A percentile compares a stretch with the other conserved stretches of the same genome.
Evolutionary conservation across 2,797 vertebrate genomes (phyloP).

Genomic region (Mormyrus hasselquistii): DNA sequence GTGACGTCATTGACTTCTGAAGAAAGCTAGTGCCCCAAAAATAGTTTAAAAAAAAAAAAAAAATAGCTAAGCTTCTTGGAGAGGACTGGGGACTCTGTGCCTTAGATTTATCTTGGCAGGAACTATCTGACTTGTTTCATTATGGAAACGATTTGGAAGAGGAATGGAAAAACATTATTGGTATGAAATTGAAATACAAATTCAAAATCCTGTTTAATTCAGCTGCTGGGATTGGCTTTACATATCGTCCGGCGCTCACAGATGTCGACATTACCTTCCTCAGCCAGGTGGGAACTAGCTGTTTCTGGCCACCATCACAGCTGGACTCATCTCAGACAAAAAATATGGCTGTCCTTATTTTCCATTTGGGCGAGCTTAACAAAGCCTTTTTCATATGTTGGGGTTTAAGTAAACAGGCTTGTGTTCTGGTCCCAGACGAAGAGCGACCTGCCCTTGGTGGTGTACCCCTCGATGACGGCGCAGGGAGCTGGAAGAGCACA

Average conservation of each 20-base stretch:
- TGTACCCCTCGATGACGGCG: not conserved
- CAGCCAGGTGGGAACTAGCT: not conserved
- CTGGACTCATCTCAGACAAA: not conserved
- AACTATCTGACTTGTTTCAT: not conserved
- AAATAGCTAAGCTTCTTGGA: not conserved
- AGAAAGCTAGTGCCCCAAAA: not conserved
- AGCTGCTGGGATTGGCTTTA: not conserved
- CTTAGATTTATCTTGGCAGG: not conserved
- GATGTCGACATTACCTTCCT: not conserved
- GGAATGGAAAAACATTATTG: not conserved
- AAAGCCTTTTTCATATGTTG: not conserved
- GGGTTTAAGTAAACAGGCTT: not conserved
- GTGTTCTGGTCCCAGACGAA: not conserved
- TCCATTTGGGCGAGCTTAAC: not conserved
- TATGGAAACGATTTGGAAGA: not conserved
- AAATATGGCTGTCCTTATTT: not conserved
- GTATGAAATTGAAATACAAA: not conserved
- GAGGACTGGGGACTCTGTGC: not conserved
- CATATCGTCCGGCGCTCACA: not conserved
- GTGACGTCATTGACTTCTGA: not conserved
- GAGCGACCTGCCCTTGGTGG: not conserved
- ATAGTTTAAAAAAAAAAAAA: not conserved
- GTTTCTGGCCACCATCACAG: not conserved
- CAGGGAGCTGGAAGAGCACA: not conserved
- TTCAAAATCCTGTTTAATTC: not conserved